Conservation (phyloP, 2,888 invertebrate genomes). For the Lamproptera curius region DNA sequence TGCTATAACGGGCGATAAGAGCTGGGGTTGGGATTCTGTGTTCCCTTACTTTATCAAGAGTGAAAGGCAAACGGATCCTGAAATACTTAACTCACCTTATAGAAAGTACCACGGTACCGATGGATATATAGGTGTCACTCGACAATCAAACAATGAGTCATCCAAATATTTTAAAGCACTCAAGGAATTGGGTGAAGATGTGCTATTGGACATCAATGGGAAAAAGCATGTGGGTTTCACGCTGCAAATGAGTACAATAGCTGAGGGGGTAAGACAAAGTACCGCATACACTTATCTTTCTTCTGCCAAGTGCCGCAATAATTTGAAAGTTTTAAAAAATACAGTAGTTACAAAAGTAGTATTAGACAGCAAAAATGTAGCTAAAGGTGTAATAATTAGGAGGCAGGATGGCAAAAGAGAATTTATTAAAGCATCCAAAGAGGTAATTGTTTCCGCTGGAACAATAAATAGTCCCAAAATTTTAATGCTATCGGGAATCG, state of each 20-base stretch:
- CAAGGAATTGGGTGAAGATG: conserved; percentile 49
- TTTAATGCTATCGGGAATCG: conserved; percentile 43
- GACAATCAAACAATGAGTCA: conserved; percentile 18
- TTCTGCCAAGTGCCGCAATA: conserved; percentile 23
- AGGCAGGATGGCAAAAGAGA: too few relatives aligned
- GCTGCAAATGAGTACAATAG: conserved; percentile 52
- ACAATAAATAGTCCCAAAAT: conserved; percentile 38
- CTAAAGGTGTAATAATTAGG: conserved; percentile 18
- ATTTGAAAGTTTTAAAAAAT: conserved; percentile 31
- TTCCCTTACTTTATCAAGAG: conserved; percentile 31
- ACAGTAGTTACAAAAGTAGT: conserved; percentile 28
- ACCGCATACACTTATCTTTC: conserved; percentile 31
- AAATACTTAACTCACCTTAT: conserved; percentile 23
- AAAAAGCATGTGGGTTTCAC: conserved; percentile 54
- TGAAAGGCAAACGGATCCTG: conserved; percentile 20
- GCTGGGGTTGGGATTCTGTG: conserved; percentile 35
- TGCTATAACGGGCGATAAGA: conserved; percentile 24
- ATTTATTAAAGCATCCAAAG: conserved; percentile 35
- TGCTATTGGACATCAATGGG: conserved; percentile 46
- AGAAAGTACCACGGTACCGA: conserved; percentile 27
- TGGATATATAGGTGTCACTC: conserved; percentile 27
- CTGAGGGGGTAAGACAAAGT: conserved; percentile 47
- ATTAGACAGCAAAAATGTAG: conserved; percentile 20
- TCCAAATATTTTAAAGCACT: conserved; percentile 39
- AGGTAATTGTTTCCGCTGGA: conserved; percentile 41